Evolutionary conservation across 2,113 vertebrate genomes (phyloP), one percentile per base, ranked within the genome.

Genomic region (Thalassarche chlororhynchos): DNA sequence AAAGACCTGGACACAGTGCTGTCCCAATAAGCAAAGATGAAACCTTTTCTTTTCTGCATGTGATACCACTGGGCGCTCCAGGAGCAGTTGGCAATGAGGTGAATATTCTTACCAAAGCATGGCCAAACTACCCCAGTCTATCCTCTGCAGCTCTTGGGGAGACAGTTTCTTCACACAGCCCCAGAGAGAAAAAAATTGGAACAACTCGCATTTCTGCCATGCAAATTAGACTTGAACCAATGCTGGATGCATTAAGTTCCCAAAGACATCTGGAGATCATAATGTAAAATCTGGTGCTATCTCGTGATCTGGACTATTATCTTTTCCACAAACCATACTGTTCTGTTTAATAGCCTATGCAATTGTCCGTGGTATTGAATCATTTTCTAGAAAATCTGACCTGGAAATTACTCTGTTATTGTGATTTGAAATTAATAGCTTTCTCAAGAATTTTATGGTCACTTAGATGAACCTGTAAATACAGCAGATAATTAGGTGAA

Each of bases 401-500:
- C 81, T 96, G 94, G 84, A 90, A 93, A 95, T 93, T 84, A 79
- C 23, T 75, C 60, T 89, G 75, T 81, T 86, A 40, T 42, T 96
- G 71, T 96, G 79, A 95, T 89, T 84, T 93, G 90, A 92, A 93
- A 92, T 93, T 77, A 92, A 68, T 90, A 91, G 29, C 86, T 92
- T 95, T 93, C 80, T 91, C 70, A 71, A 83, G 58, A 96, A 95
- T 28, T 17, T 84, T 72, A 70, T 94, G 75, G 89, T 93, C 87
- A 89, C 94, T 87, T 92, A 87, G 72, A 92, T 72, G 86, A 96
- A 75, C 10, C 55, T 95, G 89, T 89, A 97, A 96, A 97, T 77
- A 87, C 80, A 82, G 57, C 72, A 62, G 72, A 72, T 97, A 94
- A 92, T 94, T 87, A 95, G 64, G 90, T 94, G 54, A 97, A 84